Evolutionary conservation across 1,140 invertebrate genomes (phyloP).

Genomic region (Drosophila sechellia): DNA sequence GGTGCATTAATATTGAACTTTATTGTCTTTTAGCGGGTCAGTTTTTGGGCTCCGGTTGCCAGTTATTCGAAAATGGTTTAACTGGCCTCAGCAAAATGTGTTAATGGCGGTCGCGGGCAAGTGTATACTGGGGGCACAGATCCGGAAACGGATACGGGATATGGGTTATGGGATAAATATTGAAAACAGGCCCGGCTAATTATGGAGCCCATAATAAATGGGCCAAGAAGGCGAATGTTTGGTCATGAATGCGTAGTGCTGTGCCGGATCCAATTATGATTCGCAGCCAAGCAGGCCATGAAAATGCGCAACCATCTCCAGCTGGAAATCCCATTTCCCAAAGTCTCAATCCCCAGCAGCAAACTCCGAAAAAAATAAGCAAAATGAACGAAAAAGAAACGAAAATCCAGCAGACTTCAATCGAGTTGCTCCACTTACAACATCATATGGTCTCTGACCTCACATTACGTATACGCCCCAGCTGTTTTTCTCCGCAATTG

Average conservation of each 20-base stretch:
- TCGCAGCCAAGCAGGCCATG: slow-evolving; percentile 17
- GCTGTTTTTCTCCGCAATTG: slow-evolving; percentile 47
- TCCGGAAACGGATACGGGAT: slow-evolving; percentile 28
- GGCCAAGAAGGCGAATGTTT: slow-evolving; percentile 18
- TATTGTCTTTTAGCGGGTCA: slow-evolving; percentile 68
- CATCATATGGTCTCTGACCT: slow-evolving; percentile 56
- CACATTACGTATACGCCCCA: slow-evolving; percentile 59
- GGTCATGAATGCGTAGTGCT: slow-evolving; percentile 37
- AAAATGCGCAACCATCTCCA: slow-evolving; percentile 32
- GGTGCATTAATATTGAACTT: slow-evolving; percentile 82
- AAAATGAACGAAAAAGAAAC: background rate
- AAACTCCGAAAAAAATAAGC: slow-evolving; percentile 4
- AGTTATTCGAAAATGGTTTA: background rate
- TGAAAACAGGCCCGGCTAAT: slow-evolving; percentile 30
- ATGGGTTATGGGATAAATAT: slow-evolving; percentile 29
- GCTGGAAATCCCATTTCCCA: slow-evolving; percentile 34
- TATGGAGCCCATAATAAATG: slow-evolving; percentile 38
- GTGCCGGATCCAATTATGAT: slow-evolving; percentile 36
- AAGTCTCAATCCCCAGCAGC: slow-evolving; percentile 32
- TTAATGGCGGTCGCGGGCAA: slow-evolving; percentile 38
- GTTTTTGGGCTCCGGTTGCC: slow-evolving; percentile 31
- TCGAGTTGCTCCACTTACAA: slow-evolving; percentile 56
- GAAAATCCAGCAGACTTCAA: slow-evolving; percentile 31
- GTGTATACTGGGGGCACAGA: slow-evolving; percentile 30
- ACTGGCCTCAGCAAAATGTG: slow-evolving; percentile 46